Evolutionary conservation across 1,140 invertebrate genomes (phyloP).

Genomic region (Euura saliciscinereae): DNA sequence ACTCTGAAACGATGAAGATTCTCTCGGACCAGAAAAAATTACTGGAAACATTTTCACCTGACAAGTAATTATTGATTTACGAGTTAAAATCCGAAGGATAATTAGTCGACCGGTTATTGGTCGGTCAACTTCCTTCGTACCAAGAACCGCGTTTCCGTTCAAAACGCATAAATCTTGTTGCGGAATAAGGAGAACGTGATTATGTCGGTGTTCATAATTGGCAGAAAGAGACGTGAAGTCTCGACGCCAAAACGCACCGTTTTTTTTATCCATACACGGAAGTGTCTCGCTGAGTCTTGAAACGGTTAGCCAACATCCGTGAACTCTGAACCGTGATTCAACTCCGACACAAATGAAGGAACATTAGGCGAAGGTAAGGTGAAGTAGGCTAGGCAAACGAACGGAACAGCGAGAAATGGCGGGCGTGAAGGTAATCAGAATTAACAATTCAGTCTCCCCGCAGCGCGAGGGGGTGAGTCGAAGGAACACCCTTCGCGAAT

Average conservation of each 20-base stretch:
- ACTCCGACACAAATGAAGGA: constrained; percentile 37
- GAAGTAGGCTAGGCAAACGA: constrained; percentile 8
- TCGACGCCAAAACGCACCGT: too few relatives aligned
- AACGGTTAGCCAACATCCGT: constrained; percentile 25
- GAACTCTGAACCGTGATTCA: constrained; percentile 32
- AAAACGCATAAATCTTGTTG: background rate
- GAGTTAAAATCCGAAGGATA: background rate
- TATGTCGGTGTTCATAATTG: background rate
- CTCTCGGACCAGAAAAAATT: too few relatives aligned
- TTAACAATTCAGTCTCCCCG: constrained; percentile 38
- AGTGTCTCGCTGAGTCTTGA: too few relatives aligned
- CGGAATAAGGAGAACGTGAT: background rate
- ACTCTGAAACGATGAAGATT: too few relatives aligned
- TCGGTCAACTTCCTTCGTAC: background rate
- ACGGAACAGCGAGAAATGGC: constrained; percentile 7
- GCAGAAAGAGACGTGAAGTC: too few relatives aligned
- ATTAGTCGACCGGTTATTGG: background rate
- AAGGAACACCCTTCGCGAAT: background rate
- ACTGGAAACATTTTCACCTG: background rate
- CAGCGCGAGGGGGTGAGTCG: background rate
- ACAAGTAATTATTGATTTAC: constrained; percentile 6
- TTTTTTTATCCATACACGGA: too few relatives aligned
- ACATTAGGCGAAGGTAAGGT: constrained; percentile 28
- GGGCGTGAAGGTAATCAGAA: constrained; percentile 37
- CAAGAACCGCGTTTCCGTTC: background rate